A percentile compares a stretch with the other conserved stretches of the same genome.
Evolutionary conservation across 2,888 invertebrate species (phyloP).

Genomic region (Branchipolynoe longqiensis): DNA sequence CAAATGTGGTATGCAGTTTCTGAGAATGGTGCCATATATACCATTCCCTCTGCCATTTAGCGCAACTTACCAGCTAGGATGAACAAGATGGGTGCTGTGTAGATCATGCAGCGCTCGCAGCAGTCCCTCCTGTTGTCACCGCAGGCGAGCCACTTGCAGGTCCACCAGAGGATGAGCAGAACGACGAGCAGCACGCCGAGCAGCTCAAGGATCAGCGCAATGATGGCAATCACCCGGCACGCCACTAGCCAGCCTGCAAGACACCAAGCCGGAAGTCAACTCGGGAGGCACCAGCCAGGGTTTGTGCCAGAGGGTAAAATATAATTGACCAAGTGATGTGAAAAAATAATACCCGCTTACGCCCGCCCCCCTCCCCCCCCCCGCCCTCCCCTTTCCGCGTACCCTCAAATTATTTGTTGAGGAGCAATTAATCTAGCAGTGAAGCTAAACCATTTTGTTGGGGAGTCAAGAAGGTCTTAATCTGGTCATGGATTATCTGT

Average conservation of each 20-base stretch:
- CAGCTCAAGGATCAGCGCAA: conserved; percentile 66
- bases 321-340: no score
- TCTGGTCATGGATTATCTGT: no score
- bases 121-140: conserved; percentile 63
- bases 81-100: conserved; percentile 68
- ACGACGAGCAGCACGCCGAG: conserved; percentile 67
- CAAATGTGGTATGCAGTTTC: no score
- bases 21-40: no score
- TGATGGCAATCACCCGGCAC: conserved; percentile 66
- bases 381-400: no score
- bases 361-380: no score
- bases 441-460: no score
- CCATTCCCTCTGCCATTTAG: no score
- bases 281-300: neutral
- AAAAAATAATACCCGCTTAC: no score
- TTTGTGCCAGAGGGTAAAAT: neutral
- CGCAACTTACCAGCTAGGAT: conserved; percentile 66
- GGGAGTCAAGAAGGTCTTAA: no score
- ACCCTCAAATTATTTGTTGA: no score
- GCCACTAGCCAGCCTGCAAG: conserved; percentile 68
- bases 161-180: conserved; percentile 67
- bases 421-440: no score
- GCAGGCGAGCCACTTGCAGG: conserved; percentile 67
- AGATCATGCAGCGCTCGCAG: conserved; percentile 67
- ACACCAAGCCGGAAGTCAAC: neutral